phyloP scores from a whole-genome alignment of 2,113 vertebrate genomes.

The Dipodomys stephensi region DNA sequence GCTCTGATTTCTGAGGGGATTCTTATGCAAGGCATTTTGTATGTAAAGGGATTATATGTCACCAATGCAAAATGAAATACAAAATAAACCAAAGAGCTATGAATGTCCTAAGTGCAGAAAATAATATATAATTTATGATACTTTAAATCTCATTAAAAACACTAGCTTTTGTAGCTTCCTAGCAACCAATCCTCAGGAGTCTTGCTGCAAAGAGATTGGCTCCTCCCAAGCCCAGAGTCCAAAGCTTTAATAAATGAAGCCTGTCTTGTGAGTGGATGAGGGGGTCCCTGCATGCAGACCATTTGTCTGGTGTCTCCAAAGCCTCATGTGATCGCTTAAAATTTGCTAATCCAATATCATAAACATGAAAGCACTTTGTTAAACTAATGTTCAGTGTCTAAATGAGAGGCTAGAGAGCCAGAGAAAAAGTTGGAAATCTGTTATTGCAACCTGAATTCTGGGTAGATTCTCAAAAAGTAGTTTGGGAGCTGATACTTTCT shows the following conservation, averaged over 20 bases:
- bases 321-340: constrained; percentile 81
- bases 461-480: not conserved
- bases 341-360: constrained; percentile 87
- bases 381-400: constrained; percentile 85
- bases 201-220: constrained; percentile 83
- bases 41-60: constrained; percentile 78
- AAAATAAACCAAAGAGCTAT: constrained; percentile 85
- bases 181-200: constrained; percentile 88
- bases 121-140: constrained; percentile 88
- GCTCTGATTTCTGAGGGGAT: constrained; percentile 81
- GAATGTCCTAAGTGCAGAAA: constrained; percentile 84
- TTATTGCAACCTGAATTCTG: not conserved
- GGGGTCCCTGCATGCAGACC: constrained; percentile 69
- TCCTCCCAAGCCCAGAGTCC: constrained; percentile 82
- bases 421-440: constrained; percentile 24
- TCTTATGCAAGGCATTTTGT: constrained; percentile 80
- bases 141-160: constrained; percentile 89
- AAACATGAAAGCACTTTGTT: constrained; percentile 85
- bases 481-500: not conserved
- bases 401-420: constrained; percentile 77
- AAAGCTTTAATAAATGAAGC: constrained; percentile 87
- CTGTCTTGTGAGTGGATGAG: constrained; percentile 83
- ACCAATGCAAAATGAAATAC: constrained; percentile 84
- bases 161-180: constrained; percentile 88
- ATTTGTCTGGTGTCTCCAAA: constrained; percentile 82